These are phyloP conservation scores for Drosophila siamana DNA, from an alignment of 2,888 invertebrate genomes.

Conservation along the genomic window DNA sequence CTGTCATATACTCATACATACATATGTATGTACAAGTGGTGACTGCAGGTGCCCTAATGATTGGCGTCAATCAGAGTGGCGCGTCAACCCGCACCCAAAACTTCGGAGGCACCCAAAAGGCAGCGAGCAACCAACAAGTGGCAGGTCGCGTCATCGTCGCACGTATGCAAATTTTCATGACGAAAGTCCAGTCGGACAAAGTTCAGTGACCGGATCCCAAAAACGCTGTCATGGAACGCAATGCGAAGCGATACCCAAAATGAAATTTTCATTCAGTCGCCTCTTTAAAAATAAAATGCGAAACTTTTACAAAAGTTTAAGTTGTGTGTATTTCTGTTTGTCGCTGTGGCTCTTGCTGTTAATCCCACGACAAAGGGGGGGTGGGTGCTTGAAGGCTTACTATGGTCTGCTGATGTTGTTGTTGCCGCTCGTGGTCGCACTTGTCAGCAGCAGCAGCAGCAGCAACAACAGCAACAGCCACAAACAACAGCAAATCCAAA, in stretches of 20 bases:
- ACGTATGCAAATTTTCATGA: slow-evolving; percentile 75
- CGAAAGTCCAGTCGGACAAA: slow-evolving; percentile 82
- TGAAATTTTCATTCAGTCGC: slow-evolving; percentile 73
- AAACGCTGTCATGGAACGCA: slow-evolving; percentile 27
- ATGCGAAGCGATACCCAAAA: slow-evolving; percentile 29
- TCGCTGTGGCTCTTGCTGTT: slow-evolving; percentile 2
- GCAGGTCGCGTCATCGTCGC: slow-evolving; percentile 49
- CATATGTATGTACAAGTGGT: slow-evolving; percentile 13
- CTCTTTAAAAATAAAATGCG: slow-evolving; percentile 71
- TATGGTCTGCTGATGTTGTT: neutral
- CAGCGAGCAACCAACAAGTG: slow-evolving; percentile 21
- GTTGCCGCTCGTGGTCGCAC: slow-evolving; percentile 53
- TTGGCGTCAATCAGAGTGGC: slow-evolving; percentile 25
- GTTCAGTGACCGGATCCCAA: slow-evolving; percentile 69
- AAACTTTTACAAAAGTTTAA: slow-evolving; percentile 73
- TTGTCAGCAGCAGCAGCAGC: slow-evolving; percentile 47
- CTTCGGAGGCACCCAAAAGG: slow-evolving; percentile 18
- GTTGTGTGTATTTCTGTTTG: slow-evolving; percentile 49
- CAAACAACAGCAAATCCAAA: slow-evolving; percentile 26
- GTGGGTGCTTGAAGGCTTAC: neutral
- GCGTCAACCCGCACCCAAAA: slow-evolving; percentile 39
- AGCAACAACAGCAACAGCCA: neutral
- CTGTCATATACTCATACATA: too few species aligned
- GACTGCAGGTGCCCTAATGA: slow-evolving; percentile 33
- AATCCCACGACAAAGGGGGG: slow-evolving; percentile 16